Evolutionary conservation across 2,113 vertebrate species (phyloP), one percentile per base, ranked within the genome.

Genomic region (Gallinago jamesoni): DNA sequence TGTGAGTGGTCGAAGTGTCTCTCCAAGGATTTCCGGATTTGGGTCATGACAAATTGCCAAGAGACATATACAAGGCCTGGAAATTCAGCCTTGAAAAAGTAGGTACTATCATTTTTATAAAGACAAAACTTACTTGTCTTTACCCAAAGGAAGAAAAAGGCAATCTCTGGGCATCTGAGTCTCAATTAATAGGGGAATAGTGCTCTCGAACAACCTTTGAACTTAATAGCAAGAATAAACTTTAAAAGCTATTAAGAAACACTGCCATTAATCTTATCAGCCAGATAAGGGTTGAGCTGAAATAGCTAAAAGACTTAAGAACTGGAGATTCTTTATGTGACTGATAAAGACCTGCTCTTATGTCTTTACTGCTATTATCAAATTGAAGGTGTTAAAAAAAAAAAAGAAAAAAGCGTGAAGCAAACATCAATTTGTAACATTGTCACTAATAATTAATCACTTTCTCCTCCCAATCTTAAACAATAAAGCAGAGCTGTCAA

Each of bases 191-290:
- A 72, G 60, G 23, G 35, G 47, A 94, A 92, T 50, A 75, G 5
- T 84, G 55, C 70, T 88, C 62, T 94, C 5, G 1, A 57, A 66
- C 31, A 86, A 93, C 86, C 92, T 96, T 94, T 95, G 84, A 73
- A 72, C 86, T 94, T 77, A 72, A 55, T 41, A 56, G 81, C 62
- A 93, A 88, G 66, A 68, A 92, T 60, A 77, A 90, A 93, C 92
- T 73, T 81, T 84, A 95, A 93, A 96, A 95, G 20, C 66, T 62
- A 2, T 50, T 55, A 91, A 91, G 94, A 96, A 96, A 67, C 12
- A 30, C 43, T 94, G 94, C 70, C 83, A 83, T 87, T 95, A 95
- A 95, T 92, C 82, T 97, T 97, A 98, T 98, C 97, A 75, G 87
- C 5, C 41, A 96, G 97, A 92, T 95, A 95, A 93, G 76, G 82